Evolutionary conservation across 2,113 vertebrate species (phyloP), one percentile per base, ranked within the genome.

Genomic region (Microtus richardsoni): DNA sequence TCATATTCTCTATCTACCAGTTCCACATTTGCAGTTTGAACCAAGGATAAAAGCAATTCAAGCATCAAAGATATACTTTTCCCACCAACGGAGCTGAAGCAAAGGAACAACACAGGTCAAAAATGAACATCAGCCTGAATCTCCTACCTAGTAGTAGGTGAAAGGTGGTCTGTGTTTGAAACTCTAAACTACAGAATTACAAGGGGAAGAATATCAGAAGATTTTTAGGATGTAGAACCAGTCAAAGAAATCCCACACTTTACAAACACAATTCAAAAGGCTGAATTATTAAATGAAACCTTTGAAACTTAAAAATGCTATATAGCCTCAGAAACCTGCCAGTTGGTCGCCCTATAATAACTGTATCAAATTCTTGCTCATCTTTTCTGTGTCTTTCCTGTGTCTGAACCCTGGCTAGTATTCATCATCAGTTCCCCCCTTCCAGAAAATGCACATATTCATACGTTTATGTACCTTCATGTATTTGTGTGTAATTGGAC

Each of bases 291-390:
- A 73, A 93, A 73, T 52, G 44, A 47, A 8, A 47, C 33, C 22
- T 87, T 77, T 44, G 12, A 86, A 79, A 93, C 66, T 12, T 26
- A 58, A 66, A 90, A 95, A 58, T 66, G 66, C 47, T n/a, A 68
- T n/a, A 5, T 78, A 70, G 30, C 5, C n/a, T 2, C 24, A 33
- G 39, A 3, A n/a, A 33, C 30, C 28, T 19, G 41, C 49, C 26
- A 21, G 9, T 28, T n/a, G 47, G 16, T 33, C 64, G 22, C 36
- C 36, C 33, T 62, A 36, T 80, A 83, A 28, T 44, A 26, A 88
- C 21, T 7, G 22, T 2, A 49, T 10, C 7, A 1, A 30, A 3
- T 19, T 52, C 8, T 36, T 0, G 17, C n/a, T 36, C n/a, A 70
- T 47, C 26, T 12, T 91, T 52, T 54, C 41, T 49, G 47, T 49